Percentiles rank a stretch among this genome's conserved stretches.
These are phyloP conservation scores for Ptychochromis oligacanthus DNA, from an alignment of 2,113 vertebrate species.

Conservation along the genomic window DNA sequence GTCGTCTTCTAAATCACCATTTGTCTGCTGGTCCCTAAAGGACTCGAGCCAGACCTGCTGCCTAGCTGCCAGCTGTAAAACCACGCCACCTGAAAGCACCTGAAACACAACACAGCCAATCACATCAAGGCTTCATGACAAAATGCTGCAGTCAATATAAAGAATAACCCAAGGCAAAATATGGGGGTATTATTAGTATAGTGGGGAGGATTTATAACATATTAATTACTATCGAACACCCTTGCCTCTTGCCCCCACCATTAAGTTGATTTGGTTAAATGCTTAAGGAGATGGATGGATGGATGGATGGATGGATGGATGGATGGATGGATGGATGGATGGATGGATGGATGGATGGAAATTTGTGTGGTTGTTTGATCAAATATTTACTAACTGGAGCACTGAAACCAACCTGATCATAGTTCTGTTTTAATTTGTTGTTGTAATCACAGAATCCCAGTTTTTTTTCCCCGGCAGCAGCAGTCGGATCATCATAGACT, in stretches of 20 bases:
- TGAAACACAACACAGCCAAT: conserved; percentile 18
- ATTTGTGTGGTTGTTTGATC: not conserved
- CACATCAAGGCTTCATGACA: not conserved
- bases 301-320: too few relatives aligned
- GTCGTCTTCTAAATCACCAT: fast-evolving
- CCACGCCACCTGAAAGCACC: conserved; percentile 59
- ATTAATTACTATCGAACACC: too few relatives aligned
- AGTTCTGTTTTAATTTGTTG: not conserved
- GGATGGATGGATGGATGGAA: too few relatives aligned
- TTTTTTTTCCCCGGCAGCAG: fast-evolving
- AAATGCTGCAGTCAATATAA: not conserved
- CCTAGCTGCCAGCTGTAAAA: conserved; percentile 11
- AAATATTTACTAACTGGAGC: not conserved
- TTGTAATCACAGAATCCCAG: conserved; percentile 57
- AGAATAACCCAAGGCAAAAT: not conserved
- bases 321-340: too few relatives aligned
- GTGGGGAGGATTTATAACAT: not conserved
- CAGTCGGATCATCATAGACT: not conserved
- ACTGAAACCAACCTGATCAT: conserved; percentile 35
- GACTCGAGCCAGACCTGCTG: conserved; percentile 61
- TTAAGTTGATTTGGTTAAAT: too few relatives aligned
- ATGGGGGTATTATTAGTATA: not conserved
- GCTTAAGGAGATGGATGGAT: too few relatives aligned
- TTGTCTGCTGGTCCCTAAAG: not conserved
- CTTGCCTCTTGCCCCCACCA: too few relatives aligned